A percentile compares a stretch with the other conserved stretches of the same genome.
phyloP scores from a whole-genome alignment of 2,888 invertebrate genomes.

The Hirudinaria manillensis region DNA sequence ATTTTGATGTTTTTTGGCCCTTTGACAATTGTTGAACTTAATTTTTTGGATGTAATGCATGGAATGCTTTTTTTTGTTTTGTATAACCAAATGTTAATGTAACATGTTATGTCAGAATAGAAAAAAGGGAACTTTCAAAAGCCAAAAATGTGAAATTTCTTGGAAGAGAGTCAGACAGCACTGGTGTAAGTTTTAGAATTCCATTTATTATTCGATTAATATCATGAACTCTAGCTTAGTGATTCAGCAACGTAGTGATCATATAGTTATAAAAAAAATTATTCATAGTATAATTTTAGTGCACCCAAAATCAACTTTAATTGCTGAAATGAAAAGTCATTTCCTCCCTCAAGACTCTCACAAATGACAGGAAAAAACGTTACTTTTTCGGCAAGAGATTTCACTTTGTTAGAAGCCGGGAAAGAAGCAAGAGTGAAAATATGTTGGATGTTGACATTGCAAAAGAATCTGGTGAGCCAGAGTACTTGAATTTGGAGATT shows the following conservation, averaged over 20 bases:
- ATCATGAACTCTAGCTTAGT: too few relatives aligned
- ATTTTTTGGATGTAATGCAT: neutral
- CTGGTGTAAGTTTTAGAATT: slow-evolving; percentile 29
- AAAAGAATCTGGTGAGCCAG: slow-evolving; percentile 11
- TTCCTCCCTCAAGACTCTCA: slow-evolving; percentile 38
- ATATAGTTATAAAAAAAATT: too few relatives aligned
- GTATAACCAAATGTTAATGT: neutral
- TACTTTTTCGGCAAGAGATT: slow-evolving; percentile 96
- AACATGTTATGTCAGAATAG: slow-evolving; percentile 57
- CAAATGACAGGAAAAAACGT: slow-evolving; percentile 73
- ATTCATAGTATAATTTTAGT: too few relatives aligned
- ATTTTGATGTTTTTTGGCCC: too few relatives aligned
- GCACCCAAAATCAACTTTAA: neutral
- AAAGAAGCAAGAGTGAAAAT: slow-evolving; percentile 87
- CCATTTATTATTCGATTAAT: too few relatives aligned
- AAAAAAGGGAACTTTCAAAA: slow-evolving; percentile 89
- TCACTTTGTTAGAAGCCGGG: slow-evolving; percentile 99
- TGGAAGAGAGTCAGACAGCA: slow-evolving; percentile 41
- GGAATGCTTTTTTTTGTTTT: neutral
- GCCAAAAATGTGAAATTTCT: slow-evolving; percentile 95
- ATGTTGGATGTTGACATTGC: slow-evolving; percentile 78
- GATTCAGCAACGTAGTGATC: too few relatives aligned
- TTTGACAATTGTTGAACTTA: neutral
- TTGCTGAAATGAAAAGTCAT: neutral
- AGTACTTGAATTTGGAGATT: neutral